Conservation (phyloP, 2,888 invertebrate genomes). For the Polydrusus tereticollis region DNA sequence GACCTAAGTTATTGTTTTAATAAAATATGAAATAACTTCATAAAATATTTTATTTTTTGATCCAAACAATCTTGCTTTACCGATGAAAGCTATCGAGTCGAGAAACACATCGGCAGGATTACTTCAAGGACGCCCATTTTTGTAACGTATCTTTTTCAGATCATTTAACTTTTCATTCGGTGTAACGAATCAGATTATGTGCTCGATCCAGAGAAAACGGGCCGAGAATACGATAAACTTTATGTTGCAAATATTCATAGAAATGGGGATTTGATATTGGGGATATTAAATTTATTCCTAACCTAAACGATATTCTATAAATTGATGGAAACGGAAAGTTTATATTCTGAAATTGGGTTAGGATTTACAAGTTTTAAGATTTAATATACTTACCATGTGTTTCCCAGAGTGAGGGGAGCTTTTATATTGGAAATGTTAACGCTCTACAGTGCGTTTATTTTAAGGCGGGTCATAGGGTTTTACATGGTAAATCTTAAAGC, state of each 20-base stretch:
- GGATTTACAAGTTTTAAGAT: not conserved
- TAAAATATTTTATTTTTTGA: too few relatives aligned
- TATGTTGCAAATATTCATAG: slow-evolving; percentile 28
- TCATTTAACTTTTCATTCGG: slow-evolving; percentile 37
- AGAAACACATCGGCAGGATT: not conserved
- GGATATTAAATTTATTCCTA: slow-evolving; percentile 34
- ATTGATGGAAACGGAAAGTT: not conserved
- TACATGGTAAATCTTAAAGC: too few relatives aligned
- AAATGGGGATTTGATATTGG: slow-evolving; percentile 33
- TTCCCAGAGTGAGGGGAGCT: not conserved
- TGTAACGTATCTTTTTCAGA: slow-evolving; percentile 18
- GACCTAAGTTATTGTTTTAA: too few relatives aligned
- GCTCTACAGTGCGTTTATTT: too few relatives aligned
- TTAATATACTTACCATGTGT: not conserved
- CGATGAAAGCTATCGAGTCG: not conserved
- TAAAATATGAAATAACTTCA: too few relatives aligned
- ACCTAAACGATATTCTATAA: slow-evolving; percentile 14
- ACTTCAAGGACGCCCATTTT: slow-evolving; percentile 26
- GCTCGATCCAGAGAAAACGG: slow-evolving; percentile 28
- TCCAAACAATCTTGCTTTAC: too few relatives aligned
- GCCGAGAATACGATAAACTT: slow-evolving; percentile 33
- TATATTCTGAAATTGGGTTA: not conserved
- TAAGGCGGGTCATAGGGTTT: too few relatives aligned
- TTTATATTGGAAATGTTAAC: slow-evolving; percentile 28
- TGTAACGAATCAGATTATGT: slow-evolving; percentile 34